Evolutionary conservation across 2,888 invertebrate species (phyloP).

Genomic region (Agrochola circellaris): DNA sequence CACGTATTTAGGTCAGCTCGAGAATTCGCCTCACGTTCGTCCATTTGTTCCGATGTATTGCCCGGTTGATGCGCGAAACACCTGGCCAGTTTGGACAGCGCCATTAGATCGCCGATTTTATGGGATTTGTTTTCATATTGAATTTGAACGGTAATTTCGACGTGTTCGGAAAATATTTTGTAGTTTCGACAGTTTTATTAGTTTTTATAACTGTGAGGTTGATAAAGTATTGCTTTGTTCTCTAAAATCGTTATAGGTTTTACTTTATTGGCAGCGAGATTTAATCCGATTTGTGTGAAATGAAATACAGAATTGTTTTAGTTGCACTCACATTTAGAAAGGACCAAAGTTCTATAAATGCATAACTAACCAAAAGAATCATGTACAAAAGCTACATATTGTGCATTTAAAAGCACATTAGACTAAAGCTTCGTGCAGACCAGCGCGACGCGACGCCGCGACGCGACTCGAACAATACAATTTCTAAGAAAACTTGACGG

Average conservation of each 20-base stretch:
- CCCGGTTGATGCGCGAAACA: constrained; percentile 79
- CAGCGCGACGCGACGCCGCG: too few relatives aligned
- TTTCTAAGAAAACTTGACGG: too few relatives aligned
- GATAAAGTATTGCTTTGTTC: constrained; percentile 38
- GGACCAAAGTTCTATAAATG: too few relatives aligned
- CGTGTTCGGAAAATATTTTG: constrained; percentile 44
- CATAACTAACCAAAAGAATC: too few relatives aligned
- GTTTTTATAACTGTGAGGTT: constrained; percentile 39
- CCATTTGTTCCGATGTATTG: constrained; percentile 88
- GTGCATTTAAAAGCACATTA: too few relatives aligned
- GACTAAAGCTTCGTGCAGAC: too few relatives aligned
- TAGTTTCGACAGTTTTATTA: constrained; percentile 59
- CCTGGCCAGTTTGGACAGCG: constrained; percentile 79
- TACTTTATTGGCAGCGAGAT: constrained; percentile 2
- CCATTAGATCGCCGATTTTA: constrained; percentile 65
- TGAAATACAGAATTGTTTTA: neutral
- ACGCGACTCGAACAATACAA: too few relatives aligned
- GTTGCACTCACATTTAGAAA: neutral
- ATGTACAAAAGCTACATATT: too few relatives aligned
- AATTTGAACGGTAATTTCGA: constrained; percentile 66
- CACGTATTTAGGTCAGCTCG: constrained; percentile 77
- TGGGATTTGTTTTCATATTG: constrained; percentile 70
- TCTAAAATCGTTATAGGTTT: constrained; percentile 9
- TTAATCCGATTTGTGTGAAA: neutral
- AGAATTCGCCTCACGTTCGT: constrained; percentile 82